phyloP scores from a whole-genome alignment of 37 sponge, comb jelly and placozoan species.

The Beroe forskalii region DNA sequence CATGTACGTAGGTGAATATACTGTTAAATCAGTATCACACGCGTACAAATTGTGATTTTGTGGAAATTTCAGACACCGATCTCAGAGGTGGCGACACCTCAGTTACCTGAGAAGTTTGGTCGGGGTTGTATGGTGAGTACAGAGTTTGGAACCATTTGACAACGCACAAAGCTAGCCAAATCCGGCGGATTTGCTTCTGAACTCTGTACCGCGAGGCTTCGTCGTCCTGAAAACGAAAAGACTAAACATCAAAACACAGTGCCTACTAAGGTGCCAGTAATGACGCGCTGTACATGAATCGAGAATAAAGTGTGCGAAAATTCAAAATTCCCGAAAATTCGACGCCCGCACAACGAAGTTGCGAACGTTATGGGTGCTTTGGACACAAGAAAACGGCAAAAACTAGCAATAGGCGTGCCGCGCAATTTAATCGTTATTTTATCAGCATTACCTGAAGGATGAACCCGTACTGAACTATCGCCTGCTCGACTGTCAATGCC shows the following conservation, averaged over 20 bases:
- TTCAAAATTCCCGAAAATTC: constrained; percentile 44
- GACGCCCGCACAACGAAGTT: not conserved
- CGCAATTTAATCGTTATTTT: not conserved
- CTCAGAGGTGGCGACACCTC: too few species aligned
- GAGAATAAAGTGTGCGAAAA: too few species aligned
- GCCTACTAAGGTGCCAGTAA: too few species aligned
- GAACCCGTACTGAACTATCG: not conserved
- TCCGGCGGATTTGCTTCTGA: not conserved
- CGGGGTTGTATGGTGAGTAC: not conserved
- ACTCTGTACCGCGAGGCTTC: not conserved
- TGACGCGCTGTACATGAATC: too few species aligned
- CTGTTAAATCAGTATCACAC: too few species aligned
- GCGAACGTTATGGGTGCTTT: not conserved
- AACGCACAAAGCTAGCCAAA: constrained; percentile 14
- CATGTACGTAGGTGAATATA: too few species aligned
- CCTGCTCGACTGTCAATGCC: not conserved
- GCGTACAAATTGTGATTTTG: too few species aligned
- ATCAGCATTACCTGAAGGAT: not conserved
- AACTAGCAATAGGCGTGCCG: constrained; percentile 8
- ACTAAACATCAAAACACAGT: too few species aligned
- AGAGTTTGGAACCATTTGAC: constrained; percentile 3
- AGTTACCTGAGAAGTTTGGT: not conserved
- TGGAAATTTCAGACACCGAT: too few species aligned
- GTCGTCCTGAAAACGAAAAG: constrained; percentile 33
- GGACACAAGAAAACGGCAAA: not conserved